Conservation (phyloP, 2,113 vertebrate species). For the Scomber scombrus region DNA sequence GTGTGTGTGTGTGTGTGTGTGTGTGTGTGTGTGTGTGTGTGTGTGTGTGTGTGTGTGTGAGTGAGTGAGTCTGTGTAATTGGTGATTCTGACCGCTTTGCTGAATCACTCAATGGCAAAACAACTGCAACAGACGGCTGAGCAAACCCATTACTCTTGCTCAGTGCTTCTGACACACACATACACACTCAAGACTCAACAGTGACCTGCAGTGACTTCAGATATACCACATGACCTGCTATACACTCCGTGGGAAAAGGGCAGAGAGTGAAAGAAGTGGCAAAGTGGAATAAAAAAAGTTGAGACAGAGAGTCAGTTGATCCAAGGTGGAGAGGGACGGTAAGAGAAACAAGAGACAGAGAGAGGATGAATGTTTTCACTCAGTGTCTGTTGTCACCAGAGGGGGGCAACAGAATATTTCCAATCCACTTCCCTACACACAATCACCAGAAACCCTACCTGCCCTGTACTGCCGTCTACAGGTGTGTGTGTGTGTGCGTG, state of each 20-base stretch:
- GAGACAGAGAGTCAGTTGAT: constrained; percentile 28
- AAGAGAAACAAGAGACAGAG: background rate
- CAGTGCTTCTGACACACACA: constrained; percentile 73
- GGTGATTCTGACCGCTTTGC: constrained; percentile 69
- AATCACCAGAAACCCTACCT: constrained; percentile 23
- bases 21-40: background rate
- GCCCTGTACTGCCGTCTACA: constrained; percentile 38
- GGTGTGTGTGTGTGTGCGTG: constrained; percentile 38
- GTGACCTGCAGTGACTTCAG: constrained; percentile 64
- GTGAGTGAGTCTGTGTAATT: constrained; percentile 46
- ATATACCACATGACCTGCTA: constrained; percentile 57
- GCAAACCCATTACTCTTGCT: constrained; percentile 82
- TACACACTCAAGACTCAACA: constrained; percentile 31
- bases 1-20: background rate
- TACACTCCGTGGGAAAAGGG: constrained; percentile 55
- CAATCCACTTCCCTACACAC: constrained; percentile 38
- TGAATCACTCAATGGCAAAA: constrained; percentile 72
- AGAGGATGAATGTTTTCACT: background rate
- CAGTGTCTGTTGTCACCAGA: constrained; percentile 47
- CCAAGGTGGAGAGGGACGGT: background rate
- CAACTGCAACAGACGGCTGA: constrained; percentile 75
- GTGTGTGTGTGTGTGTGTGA: constrained; percentile 1
- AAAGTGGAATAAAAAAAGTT: constrained; percentile 30
- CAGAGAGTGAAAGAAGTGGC: constrained; percentile 48
- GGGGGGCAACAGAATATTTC: constrained; percentile 61